Evolutionary conservation across 1,140 invertebrate genomes (phyloP).

Genomic region (Camponotus vicinus): DNA sequence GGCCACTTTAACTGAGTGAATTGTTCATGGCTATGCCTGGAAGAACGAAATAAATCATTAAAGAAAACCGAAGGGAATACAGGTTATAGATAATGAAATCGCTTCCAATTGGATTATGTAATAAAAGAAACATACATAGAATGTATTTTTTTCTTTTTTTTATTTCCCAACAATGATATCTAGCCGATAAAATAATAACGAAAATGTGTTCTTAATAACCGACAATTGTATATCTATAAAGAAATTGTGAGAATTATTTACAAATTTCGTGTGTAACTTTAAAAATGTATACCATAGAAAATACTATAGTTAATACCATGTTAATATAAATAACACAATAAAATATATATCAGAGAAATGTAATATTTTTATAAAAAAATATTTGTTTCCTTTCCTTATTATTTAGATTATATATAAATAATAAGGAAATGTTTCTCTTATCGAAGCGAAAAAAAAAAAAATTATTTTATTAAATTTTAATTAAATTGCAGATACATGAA

Average conservation of each 20-base stretch:
- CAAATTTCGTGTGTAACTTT: background rate
- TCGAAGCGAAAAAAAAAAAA: background rate
- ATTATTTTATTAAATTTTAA: background rate
- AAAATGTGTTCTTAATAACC: background rate
- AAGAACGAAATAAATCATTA: constrained; percentile 59
- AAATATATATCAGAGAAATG: background rate
- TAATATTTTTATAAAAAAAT: constrained; percentile 8
- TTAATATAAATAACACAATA: constrained; percentile 6
- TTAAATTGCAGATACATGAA: background rate
- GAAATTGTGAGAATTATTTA: background rate
- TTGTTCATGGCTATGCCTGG: constrained; percentile 73
- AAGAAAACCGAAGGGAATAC: background rate
- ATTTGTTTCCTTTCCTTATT: background rate
- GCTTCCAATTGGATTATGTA: background rate
- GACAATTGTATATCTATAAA: too few relatives aligned
- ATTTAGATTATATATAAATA: background rate
- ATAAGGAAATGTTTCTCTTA: background rate
- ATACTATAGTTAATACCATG: background rate
- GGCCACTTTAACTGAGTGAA: constrained; percentile 68
- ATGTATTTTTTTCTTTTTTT: background rate
- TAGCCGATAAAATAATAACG: background rate
- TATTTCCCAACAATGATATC: background rate
- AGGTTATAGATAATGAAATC: background rate
- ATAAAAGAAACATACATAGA: background rate
- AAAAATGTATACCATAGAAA: background rate